Percentiles rank a stretch among this genome's conserved stretches.
Evolutionary conservation across 2,888 invertebrate species (phyloP).

Genomic region (Orthosia gothica): DNA sequence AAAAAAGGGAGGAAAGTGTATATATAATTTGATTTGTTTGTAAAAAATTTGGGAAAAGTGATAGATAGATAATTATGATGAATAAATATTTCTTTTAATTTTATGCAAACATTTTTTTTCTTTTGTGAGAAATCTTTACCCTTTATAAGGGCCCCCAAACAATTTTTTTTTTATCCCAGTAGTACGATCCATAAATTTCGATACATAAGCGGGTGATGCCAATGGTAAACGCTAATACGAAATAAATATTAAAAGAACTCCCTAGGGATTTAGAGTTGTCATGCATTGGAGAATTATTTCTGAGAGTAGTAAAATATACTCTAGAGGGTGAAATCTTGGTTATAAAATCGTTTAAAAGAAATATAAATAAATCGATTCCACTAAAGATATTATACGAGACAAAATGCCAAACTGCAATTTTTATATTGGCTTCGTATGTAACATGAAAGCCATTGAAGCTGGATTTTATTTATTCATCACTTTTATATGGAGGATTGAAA

Average conservation of each 20-base stretch:
- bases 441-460: neutral
- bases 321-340: neutral
- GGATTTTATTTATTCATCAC: conserved; percentile 46
- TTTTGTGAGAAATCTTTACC: too few relatives aligned
- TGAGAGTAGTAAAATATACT: conserved; percentile 15
- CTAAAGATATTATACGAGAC: neutral
- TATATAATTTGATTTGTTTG: too few relatives aligned
- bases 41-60: too few relatives aligned
- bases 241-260: conserved; percentile 54
- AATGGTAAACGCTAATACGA: neutral
- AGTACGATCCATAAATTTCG: neutral
- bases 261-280: conserved; percentile 31
- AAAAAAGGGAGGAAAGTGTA: too few relatives aligned
- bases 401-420: conserved; percentile 8
- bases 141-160: too few relatives aligned
- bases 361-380: conserved; percentile 3
- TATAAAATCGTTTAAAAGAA: neutral
- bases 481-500: conserved; percentile 44
- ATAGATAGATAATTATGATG: too few relatives aligned
- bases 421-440: neutral
- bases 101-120: too few relatives aligned
- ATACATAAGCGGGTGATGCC: neutral
- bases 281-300: conserved; percentile 41
- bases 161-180: too few relatives aligned
- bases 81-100: too few relatives aligned